A percentile compares a stretch with the other conserved stretches of the same genome.
Conservation (phyloP, 1,140 invertebrate species). For the Drosophila aff. region DNA sequence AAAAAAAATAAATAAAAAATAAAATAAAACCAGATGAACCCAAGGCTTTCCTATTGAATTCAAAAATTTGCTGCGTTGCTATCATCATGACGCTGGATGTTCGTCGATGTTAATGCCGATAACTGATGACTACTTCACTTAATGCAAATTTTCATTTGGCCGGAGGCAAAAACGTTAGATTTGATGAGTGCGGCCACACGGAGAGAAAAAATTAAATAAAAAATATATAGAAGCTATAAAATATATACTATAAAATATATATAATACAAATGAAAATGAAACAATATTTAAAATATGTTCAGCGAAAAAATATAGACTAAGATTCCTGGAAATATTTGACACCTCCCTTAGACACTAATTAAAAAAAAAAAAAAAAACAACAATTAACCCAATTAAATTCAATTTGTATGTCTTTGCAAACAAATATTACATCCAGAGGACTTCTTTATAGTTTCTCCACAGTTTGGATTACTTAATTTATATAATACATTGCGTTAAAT, state of each 20-base stretch:
- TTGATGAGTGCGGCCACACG: constrained; percentile 51
- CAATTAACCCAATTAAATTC: too few species aligned
- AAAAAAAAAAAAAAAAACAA: too few species aligned
- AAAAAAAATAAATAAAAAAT: background rate
- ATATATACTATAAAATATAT: background rate
- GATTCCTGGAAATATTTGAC: too few species aligned
- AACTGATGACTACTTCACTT: constrained; percentile 83
- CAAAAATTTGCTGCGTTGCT: constrained; percentile 51
- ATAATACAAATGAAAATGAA: too few species aligned
- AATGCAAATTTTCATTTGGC: constrained; percentile 73
- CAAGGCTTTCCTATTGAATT: constrained; percentile 58
- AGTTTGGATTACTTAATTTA: too few species aligned
- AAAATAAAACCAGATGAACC: constrained; percentile 15
- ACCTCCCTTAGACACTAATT: too few species aligned
- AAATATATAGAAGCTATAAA: background rate
- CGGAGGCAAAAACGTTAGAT: constrained; percentile 30
- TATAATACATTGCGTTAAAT: too few species aligned
- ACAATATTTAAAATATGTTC: too few species aligned
- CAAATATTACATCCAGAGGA: too few species aligned
- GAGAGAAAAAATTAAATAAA: background rate
- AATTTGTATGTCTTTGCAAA: too few species aligned
- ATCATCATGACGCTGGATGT: constrained; percentile 42
- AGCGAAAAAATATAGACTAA: too few species aligned
- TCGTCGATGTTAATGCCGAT: constrained; percentile 55
- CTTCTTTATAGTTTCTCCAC: too few species aligned